Base-by-base conservation (phyloP, 2,888 invertebrate genomes). In the Himalopsyche kuldschensis region DNA sequence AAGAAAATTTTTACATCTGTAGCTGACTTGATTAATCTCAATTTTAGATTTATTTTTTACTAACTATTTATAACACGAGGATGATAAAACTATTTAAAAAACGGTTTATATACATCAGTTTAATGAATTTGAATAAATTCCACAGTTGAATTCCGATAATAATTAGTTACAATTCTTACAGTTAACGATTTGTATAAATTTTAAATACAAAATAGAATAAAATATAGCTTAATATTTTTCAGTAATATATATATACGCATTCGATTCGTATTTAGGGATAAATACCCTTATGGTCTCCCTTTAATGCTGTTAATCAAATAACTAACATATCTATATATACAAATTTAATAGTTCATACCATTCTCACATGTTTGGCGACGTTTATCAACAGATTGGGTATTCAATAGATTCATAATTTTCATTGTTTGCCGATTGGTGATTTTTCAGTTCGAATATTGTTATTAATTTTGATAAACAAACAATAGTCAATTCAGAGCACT, bases 181-280 rank as follows among this genome's bases (percentile, higher is more conserved):
- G 24, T 69, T 69, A 76, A 20, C n/a, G 76, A 76, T 35, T 76
- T 76, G 76, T 76, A 76, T 76, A 76, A 76, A 76, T 76, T 76
- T 76, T 76, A 76, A 76, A 76, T 76, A 76, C 76, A 76, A 76
- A 76, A 76, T 76, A 76, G 76, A 76, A 76, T 41, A 24, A 35
- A 35, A 76, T 76, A 76, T 76, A 76, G 35, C 76, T 35, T 41
- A 76, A 76, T 76, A 35, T 76, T 76, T 76, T 76, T 76, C 32
- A 76, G n/a, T 41, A 69, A 69, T 69, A 69, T 69, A 69, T 69
- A 55, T 55, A 20, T 55, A 55, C 24, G 55, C n/a, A 24, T 55
- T 1, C 55, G 55, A 55, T 55, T 55, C 10, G 24, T 24, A 55
- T 55, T 55, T 20, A 24, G 20, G 55, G 55, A 55, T 55, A 24